Evolutionary conservation across 2,888 invertebrate genomes (phyloP).

Genomic region (Hypolimnas misippus): DNA sequence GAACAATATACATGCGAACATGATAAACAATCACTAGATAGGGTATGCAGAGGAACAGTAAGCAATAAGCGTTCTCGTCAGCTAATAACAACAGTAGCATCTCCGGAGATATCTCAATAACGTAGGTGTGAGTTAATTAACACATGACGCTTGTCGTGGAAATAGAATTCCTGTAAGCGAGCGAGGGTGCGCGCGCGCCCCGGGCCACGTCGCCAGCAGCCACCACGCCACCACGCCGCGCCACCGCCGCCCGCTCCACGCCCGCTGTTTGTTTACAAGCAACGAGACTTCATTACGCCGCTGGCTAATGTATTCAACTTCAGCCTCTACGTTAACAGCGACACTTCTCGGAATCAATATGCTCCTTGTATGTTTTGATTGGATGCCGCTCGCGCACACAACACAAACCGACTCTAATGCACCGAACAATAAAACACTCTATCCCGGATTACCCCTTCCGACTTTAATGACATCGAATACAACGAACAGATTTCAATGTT

Average conservation of each 20-base stretch:
- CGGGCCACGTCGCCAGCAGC: slow-evolving; percentile 49
- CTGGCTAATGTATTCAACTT: slow-evolving; percentile 84
- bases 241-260: slow-evolving; percentile 47
- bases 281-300: slow-evolving; percentile 84
- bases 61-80: slow-evolving; percentile 77
- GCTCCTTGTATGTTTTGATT: slow-evolving; percentile 85
- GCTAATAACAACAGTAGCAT: slow-evolving; percentile 81
- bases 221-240: slow-evolving; percentile 44
- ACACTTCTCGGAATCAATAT: slow-evolving; percentile 85
- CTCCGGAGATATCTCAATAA: slow-evolving; percentile 81
- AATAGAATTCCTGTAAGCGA: slow-evolving; percentile 82
- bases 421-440: slow-evolving; percentile 62
- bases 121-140: slow-evolving; percentile 84
- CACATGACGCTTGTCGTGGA: slow-evolving; percentile 82
- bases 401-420: slow-evolving; percentile 62
- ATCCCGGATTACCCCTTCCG: slow-evolving; percentile 54
- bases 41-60: slow-evolving; percentile 54
- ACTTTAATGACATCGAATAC: slow-evolving; percentile 81
- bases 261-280: slow-evolving; percentile 82
- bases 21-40: slow-evolving; percentile 35
- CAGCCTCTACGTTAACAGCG: slow-evolving; percentile 84
- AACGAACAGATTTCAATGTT: slow-evolving; percentile 83
- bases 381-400: slow-evolving; percentile 63
- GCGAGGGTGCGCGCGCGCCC: slow-evolving; percentile 73
- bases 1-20: slow-evolving; percentile 46